Percentiles rank a stretch among this genome's conserved stretches.
Evolutionary conservation across 2,888 invertebrate genomes (phyloP).

Genomic region (Apeira syringaria): DNA sequence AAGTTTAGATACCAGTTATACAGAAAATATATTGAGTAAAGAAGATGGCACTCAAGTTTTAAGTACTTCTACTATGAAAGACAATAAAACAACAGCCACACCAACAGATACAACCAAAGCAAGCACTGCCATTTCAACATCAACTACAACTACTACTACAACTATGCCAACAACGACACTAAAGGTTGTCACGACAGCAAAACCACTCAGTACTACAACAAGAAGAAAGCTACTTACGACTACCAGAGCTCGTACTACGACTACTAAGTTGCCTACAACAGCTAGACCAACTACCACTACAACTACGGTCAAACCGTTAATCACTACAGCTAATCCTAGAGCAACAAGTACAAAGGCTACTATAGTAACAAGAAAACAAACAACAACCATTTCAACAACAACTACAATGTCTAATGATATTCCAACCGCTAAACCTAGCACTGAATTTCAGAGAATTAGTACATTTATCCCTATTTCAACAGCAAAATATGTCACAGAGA

Average conservation of each 20-base stretch:
- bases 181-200: conserved; percentile 21
- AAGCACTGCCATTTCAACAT: conserved; percentile 20
- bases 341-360: conserved; percentile 35
- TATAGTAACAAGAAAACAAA: conserved; percentile 25
- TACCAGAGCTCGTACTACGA: conserved; percentile 27
- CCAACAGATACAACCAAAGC: conserved; percentile 23
- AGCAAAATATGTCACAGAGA: conserved; percentile 51
- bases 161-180: conserved; percentile 16
- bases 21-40: conserved; percentile 56
- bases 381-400: conserved; percentile 25
- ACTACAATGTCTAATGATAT: conserved; percentile 18
- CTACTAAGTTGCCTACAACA: conserved; percentile 33
- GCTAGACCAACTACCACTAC: conserved; percentile 31
- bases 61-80: conserved; percentile 40
- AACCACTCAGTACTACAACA: conserved; percentile 27
- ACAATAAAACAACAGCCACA: conserved; percentile 24
- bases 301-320: conserved; percentile 29
- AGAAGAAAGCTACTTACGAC: conserved; percentile 35
- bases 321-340: conserved; percentile 29
- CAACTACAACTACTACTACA: conserved; percentile 19
- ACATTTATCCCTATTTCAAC: conserved; percentile 65
- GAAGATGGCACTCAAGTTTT: conserved; percentile 52
- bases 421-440: conserved; percentile 43
- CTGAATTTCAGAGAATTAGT: conserved; percentile 56
- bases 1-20: conserved; percentile 38